Conservation (phyloP, 2,888 invertebrate genomes). For the Pilophorus perplexus region DNA sequence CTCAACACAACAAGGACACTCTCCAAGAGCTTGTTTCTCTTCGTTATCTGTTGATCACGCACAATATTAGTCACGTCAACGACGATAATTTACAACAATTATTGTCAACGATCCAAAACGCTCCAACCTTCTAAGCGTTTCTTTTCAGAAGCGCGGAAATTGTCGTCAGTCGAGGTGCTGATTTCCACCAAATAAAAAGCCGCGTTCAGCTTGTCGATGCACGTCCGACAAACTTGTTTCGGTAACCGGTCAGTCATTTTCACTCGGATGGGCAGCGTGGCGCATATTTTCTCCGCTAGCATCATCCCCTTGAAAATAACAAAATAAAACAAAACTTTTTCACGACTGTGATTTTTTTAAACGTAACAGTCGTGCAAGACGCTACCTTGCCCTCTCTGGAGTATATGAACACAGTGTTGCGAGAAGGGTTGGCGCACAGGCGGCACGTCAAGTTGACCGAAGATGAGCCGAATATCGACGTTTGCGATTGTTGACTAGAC, state of each 20-base stretch:
- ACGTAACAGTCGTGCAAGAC: no score
- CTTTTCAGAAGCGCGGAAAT: neutral
- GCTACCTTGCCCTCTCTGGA: slow-evolving; percentile 30
- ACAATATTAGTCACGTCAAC: no score
- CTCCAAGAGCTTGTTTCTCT: neutral
- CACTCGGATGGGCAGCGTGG: slow-evolving; percentile 46
- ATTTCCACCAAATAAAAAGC: slow-evolving; percentile 19
- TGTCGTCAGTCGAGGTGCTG: slow-evolving; percentile 19
- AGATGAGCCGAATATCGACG: neutral
- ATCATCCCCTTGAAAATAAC: slow-evolving; percentile 36
- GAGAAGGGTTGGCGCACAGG: slow-evolving; percentile 43
- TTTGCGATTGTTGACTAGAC: neutral
- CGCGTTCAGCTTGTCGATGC: slow-evolving; percentile 15
- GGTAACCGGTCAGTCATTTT: slow-evolving; percentile 47
- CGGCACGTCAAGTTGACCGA: slow-evolving; percentile 41
- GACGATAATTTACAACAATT: no score
- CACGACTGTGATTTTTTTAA: neutral
- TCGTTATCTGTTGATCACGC: neutral
- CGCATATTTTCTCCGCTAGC: slow-evolving; percentile 47
- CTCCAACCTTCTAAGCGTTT: no score
- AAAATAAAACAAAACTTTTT: neutral
- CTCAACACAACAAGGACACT: slow-evolving; percentile 5
- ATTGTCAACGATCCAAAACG: no score
- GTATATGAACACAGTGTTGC: slow-evolving; percentile 44
- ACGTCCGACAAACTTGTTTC: slow-evolving; percentile 43